Base-by-base conservation (phyloP, 92 coral and sea anemone genomes). In the Porites divaricata region DNA sequence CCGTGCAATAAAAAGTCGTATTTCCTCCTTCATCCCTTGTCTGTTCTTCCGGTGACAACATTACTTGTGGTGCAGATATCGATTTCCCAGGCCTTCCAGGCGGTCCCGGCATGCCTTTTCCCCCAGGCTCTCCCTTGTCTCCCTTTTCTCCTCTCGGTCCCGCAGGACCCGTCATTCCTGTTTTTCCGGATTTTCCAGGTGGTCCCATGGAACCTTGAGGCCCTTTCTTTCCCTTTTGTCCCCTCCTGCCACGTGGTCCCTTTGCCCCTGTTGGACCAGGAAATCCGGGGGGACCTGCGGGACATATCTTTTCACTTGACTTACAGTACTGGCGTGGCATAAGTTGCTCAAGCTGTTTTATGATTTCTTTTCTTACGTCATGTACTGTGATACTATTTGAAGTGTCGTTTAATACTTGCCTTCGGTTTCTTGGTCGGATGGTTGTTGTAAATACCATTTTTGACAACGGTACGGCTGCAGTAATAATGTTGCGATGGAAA, bases 281-380 rank as follows among this genome's bases (percentile, higher is more conserved):
- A 28, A 35, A 0, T 75, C 80, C 80, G 68, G 80, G 80, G 80
- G 80, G 68, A 2, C 80, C 80, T 1, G 80, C 67, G 6, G 80
- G 80, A 9, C 80, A 75, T n/a, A 75, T 26, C 52, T 25, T 75
- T 12, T 75, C 80, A 26, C 24, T 16, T 24, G 80, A 58, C 54
- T 41, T 56, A 52, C 68, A 75, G 23, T 75, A 75, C 68, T 58
- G 14, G 8, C 16, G 4, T 15, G 80, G 54, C 50, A 75, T 58
- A n/a, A 75, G 53, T 56, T 75, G 66, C 17, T 75, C 25, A 23
- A 75, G 17, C 9, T 58, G 68, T 9, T 41, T 75, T 15, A 25
- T 58, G 53, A 75, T 75, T n/a, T 75, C 66, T 19, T 5, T 16
- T 8, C 80, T 66, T 19, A 75, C 80, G 17, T 75, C 80, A 57